A percentile compares a stretch with the other conserved stretches of the same genome.
Conservation (phyloP, 2,797 vertebrate genomes). For the Crocidura indochinensis region DNA sequence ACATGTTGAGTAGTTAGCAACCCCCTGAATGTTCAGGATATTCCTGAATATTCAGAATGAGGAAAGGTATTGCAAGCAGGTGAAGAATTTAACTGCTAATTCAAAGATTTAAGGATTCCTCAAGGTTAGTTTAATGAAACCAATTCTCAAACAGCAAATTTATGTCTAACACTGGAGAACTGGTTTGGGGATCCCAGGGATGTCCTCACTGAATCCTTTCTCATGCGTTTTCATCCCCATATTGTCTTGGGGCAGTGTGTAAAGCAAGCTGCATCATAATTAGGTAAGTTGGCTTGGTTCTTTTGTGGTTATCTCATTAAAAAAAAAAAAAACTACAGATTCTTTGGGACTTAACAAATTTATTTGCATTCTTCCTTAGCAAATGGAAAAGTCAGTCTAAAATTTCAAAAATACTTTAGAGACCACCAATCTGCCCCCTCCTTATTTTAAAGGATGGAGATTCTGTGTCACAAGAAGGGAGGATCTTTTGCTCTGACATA, state of each 20-base stretch:
- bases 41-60: too few relatives aligned
- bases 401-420: conserved; percentile 56
- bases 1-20: neutral
- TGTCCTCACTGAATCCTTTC: neutral
- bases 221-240: neutral
- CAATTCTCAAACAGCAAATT: neutral
- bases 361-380: conserved; percentile 62
- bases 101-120: neutral
- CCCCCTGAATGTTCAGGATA: too few relatives aligned
- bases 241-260: neutral
- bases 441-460: conserved; percentile 66
- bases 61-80: neutral
- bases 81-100: conserved; percentile 6
- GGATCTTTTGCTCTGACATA: conserved; percentile 33
- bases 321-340: conserved; percentile 8
- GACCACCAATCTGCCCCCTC: conserved; percentile 15
- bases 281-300: neutral
- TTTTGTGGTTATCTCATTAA: neutral
- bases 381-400: conserved; percentile 69
- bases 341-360: conserved; percentile 45
- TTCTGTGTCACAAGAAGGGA: conserved; percentile 54
- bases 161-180: neutral
- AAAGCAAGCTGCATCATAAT: neutral
- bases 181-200: neutral
- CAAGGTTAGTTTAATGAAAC: neutral